These are phyloP conservation scores for Hydrolagus affinis DNA, from an alignment of 2,113 vertebrate genomes.

Conservation along the genomic window DNA sequence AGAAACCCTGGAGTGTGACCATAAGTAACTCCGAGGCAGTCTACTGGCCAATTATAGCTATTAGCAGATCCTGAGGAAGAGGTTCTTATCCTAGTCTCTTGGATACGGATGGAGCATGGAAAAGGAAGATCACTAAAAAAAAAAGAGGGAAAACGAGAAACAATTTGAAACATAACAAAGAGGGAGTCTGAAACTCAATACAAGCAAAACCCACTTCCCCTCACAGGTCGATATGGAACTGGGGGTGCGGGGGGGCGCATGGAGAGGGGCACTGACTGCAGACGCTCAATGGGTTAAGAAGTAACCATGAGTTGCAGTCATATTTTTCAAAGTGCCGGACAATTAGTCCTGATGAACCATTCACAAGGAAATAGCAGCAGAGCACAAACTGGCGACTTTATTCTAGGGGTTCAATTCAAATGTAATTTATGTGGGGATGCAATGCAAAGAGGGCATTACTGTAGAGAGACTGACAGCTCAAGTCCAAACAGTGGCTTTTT, in stretches of 20 bases:
- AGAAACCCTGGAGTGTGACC: too few species aligned
- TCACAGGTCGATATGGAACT: too few species aligned
- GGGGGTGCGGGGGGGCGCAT: too few species aligned
- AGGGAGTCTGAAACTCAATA: neutral
- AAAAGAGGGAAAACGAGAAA: neutral
- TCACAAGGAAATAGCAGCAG: neutral
- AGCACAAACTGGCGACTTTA: slow-evolving; percentile 3
- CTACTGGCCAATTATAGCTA: too few species aligned
- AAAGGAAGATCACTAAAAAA: neutral
- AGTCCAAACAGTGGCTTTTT: neutral
- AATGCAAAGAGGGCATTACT: neutral
- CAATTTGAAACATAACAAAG: too few species aligned
- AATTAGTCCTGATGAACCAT: neutral
- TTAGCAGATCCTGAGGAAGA: neutral
- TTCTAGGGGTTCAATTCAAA: neutral
- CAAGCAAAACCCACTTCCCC: neutral
- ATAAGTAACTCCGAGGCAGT: too few species aligned
- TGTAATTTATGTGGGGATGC: neutral
- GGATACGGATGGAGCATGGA: neutral
- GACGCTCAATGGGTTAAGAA: too few species aligned
- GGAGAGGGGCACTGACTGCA: too few species aligned
- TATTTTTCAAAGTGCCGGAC: neutral
- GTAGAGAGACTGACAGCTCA: neutral
- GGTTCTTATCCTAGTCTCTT: neutral
- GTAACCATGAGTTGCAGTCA: too few species aligned